Percentiles rank a stretch among this genome's conserved stretches.
Evolutionary conservation across 2,797 vertebrate genomes (phyloP).

Genomic region (Acipenser oxyrinchus): DNA sequence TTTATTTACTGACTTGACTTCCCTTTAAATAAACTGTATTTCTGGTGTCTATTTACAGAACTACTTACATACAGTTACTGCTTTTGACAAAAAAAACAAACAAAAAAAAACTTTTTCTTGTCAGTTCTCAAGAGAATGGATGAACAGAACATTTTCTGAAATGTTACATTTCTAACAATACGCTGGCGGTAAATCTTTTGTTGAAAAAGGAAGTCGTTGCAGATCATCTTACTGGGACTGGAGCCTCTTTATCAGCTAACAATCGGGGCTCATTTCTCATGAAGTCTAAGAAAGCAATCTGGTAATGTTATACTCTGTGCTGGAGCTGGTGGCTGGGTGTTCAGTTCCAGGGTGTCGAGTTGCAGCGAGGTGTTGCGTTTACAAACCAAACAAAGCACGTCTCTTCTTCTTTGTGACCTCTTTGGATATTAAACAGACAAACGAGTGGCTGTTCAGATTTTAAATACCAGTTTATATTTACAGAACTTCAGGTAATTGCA

Average conservation of each 20-base stretch:
- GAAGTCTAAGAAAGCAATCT: constrained; percentile 13
- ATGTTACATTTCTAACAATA: constrained; percentile 15
- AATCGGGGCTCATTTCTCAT: constrained; percentile 15
- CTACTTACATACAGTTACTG: no score
- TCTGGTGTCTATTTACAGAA: no score
- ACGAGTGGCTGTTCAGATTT: no score
- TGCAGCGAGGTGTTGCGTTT: constrained; percentile 24
- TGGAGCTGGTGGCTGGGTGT: neutral
- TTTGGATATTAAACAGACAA: neutral
- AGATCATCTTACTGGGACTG: constrained; percentile 22
- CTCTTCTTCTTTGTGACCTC: constrained; percentile 17
- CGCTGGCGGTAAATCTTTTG: constrained; percentile 22
- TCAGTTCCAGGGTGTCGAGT: neutral
- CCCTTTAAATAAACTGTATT: no score
- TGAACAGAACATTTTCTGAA: constrained; percentile 20
- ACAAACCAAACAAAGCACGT: constrained; percentile 11
- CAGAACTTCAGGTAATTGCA: no score
- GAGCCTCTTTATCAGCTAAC: constrained; percentile 11
- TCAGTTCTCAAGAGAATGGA: neutral
- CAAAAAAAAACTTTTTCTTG: no score
- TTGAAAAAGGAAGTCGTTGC: constrained; percentile 15
- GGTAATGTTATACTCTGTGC: constrained; percentile 17
- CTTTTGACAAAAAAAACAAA: no score
- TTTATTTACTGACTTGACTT: no score
- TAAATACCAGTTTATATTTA: no score